These are phyloP conservation scores for Samia ricini DNA, from an alignment of 1,140 invertebrate genomes.

Conservation along the genomic window DNA sequence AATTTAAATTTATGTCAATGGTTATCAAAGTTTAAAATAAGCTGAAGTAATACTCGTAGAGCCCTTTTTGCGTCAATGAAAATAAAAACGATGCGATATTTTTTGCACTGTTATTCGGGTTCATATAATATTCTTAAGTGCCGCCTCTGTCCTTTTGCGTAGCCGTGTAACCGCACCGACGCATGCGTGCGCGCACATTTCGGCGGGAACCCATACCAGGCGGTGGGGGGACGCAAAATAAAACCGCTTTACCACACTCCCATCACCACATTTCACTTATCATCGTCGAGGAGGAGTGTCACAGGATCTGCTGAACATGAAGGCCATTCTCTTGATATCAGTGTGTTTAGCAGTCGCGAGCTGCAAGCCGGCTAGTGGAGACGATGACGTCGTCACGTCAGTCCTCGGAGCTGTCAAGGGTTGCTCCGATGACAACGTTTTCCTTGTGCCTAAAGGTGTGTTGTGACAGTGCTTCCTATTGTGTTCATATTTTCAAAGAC, in stretches of 20 bases:
- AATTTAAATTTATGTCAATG: too few relatives aligned
- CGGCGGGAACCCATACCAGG: conserved; percentile 6
- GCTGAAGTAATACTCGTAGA: too few relatives aligned
- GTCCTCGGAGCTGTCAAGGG: conserved; percentile 83
- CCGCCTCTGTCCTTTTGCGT: background rate
- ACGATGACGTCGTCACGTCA: conserved; percentile 74
- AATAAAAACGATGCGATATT: too few relatives aligned
- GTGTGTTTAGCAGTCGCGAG: conserved; percentile 72
- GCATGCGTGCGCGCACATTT: conserved; percentile 11
- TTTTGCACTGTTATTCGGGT: background rate
- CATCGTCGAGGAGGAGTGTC: conserved; percentile 30
- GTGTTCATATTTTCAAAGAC: background rate
- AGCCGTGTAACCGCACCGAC: background rate
- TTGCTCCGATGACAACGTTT: conserved; percentile 83
- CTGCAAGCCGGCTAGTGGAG: conserved; percentile 77
- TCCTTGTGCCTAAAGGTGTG: conserved; percentile 85
- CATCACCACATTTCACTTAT: conserved; percentile 53
- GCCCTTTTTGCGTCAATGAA: too few relatives aligned
- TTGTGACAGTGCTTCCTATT: conserved; percentile 32
- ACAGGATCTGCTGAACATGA: conserved; percentile 69
- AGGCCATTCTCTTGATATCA: conserved; percentile 76
- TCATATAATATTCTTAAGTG: background rate
- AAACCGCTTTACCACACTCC: conserved; percentile 46
- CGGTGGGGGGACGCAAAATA: conserved; percentile 52
- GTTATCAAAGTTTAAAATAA: too few relatives aligned